These are phyloP conservation scores for Propithecus perrieri DNA, from an alignment of 2,797 vertebrate genomes.

Conservation along the genomic window DNA sequence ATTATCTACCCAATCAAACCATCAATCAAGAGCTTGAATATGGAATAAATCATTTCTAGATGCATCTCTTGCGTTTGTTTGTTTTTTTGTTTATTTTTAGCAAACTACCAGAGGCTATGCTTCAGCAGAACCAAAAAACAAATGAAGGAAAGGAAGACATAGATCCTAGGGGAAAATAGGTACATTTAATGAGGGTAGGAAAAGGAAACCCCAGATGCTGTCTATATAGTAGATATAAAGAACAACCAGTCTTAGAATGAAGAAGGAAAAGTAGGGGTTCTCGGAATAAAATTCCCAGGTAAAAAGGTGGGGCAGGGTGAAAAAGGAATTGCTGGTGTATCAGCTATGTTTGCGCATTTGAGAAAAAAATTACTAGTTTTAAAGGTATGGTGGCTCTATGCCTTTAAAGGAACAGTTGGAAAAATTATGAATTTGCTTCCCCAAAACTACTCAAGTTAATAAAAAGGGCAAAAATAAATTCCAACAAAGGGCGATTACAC, in stretches of 20 bases:
- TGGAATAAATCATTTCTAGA: background rate
- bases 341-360: background rate
- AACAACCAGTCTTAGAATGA: background rate
- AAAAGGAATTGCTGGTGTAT: background rate
- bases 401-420: background rate
- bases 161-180: background rate
- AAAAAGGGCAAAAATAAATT: background rate
- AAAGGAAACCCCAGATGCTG: background rate
- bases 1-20: background rate
- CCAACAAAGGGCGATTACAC: background rate
- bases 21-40: background rate
- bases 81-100: background rate
- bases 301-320: background rate
- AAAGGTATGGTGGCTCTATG: background rate
- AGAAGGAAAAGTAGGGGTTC: background rate
- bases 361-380: background rate
- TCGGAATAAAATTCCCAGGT: background rate
- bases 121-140: background rate
- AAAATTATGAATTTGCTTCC: background rate
- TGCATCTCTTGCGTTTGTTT: background rate
- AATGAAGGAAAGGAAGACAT: background rate
- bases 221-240: background rate
- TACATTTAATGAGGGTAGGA: background rate
- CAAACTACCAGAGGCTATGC: background rate
- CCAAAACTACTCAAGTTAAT: background rate